Percentiles rank a stretch among this genome's conserved stretches.
Conservation (phyloP, 2,113 vertebrate species). For the Cottus gobio region DNA sequence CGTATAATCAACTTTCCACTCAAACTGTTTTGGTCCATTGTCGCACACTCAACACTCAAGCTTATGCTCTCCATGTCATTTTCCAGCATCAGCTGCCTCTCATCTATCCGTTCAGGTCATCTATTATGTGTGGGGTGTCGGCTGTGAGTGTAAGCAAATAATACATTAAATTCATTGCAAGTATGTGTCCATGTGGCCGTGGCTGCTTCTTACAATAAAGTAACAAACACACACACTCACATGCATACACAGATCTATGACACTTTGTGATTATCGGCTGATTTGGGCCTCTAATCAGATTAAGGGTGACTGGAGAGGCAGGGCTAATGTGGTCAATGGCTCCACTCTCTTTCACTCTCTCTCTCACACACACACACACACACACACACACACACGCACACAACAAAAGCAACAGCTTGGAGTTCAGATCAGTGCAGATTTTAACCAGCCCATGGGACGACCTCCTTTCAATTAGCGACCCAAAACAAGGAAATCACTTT, state of each 20-base stretch:
- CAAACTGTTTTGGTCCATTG: background rate
- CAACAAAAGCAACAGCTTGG: conserved; percentile 70
- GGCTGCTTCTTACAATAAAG: background rate
- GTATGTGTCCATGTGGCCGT: conserved; percentile 38
- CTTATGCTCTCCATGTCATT: background rate
- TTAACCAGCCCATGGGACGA: conserved; percentile 76
- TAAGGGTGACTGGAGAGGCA: conserved; percentile 57
- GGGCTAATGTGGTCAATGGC: conserved; percentile 57
- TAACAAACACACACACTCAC: conserved; percentile 25
- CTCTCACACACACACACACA: background rate
- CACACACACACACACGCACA: conserved; percentile 1
- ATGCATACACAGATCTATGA: conserved; percentile 54
- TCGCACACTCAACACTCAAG: background rate
- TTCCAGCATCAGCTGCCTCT: background rate
- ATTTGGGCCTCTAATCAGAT: conserved; percentile 74
- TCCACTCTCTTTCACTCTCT: conserved; percentile 12
- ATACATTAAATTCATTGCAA: conserved; percentile 27
- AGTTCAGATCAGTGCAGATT: conserved; percentile 71
- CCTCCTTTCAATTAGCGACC: conserved; percentile 81
- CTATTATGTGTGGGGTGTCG: conserved; percentile 21
- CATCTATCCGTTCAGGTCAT: conserved; percentile 4
- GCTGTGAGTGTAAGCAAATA: conserved; percentile 15
- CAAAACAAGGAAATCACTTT: conserved; percentile 80
- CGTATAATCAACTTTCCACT: conserved; percentile 3
- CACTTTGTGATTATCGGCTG: conserved; percentile 64